A percentile compares a stretch with the other conserved stretches of the same genome.
Conservation (phyloP, 2,113 vertebrate genomes). For the Mirounga angustirostris region DNA sequence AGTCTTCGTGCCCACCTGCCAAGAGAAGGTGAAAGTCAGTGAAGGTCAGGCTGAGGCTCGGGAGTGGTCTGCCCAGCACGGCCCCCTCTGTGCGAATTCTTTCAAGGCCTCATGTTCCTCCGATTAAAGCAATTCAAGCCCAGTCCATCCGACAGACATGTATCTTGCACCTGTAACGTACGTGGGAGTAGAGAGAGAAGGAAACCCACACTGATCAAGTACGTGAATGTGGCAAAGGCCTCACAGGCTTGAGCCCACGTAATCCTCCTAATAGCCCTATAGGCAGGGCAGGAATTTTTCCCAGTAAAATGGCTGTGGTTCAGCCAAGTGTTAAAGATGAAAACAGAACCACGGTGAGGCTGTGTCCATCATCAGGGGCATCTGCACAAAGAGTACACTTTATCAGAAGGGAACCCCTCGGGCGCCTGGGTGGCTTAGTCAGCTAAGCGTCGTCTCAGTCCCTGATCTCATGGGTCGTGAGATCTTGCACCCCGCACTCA, state of each 20-base stretch:
- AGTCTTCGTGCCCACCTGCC: conserved; percentile 94
- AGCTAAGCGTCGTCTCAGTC: neutral
- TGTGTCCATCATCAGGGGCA: neutral
- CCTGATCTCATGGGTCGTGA: neutral
- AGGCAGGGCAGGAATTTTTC: neutral
- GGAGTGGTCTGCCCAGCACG: neutral
- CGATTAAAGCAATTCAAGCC: neutral
- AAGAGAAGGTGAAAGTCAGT: conserved; percentile 76
- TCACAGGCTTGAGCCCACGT: neutral
- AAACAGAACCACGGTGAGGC: neutral
- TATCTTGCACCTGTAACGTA: neutral
- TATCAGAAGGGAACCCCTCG: neutral
- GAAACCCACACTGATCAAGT: neutral
- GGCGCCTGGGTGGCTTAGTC: rapidly evolving
- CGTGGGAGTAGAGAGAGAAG: neutral
- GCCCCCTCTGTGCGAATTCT: neutral
- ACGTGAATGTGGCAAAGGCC: neutral
- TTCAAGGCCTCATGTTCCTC: neutral
- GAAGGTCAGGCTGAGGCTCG: neutral
- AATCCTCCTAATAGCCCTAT: neutral
- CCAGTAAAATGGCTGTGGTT: neutral
- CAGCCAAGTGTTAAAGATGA: neutral
- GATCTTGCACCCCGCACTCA: no score
- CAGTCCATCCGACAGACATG: neutral
- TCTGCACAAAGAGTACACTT: neutral